Evolutionary conservation across 2,888 invertebrate species (phyloP).

Genomic region (Pharmacophagus antenor): DNA sequence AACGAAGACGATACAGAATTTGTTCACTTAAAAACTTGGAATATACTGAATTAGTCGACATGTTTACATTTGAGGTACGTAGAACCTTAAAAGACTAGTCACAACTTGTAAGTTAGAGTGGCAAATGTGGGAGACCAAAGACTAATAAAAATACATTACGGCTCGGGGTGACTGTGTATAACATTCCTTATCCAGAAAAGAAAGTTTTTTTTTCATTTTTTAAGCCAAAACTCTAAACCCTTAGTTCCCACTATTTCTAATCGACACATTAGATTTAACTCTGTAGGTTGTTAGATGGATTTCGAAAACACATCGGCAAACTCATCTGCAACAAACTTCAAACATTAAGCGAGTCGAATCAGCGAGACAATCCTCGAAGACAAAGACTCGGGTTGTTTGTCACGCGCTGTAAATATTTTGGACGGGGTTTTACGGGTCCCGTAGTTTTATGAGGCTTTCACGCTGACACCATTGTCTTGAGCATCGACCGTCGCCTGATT

Average conservation of each 20-base stretch:
- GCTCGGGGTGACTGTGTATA: no score
- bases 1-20: no score
- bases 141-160: no score
- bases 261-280: background rate
- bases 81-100: no score
- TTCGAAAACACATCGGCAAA: conserved; percentile 36
- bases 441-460: conserved; percentile 76
- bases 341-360: conserved; percentile 68
- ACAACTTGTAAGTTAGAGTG: no score
- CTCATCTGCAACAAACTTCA: conserved; percentile 54
- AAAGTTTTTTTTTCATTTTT: background rate
- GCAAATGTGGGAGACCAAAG: no score
- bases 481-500: conserved; percentile 56
- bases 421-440: conserved; percentile 66
- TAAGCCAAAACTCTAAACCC: background rate
- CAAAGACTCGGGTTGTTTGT: conserved; percentile 67
- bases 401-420: conserved; percentile 80
- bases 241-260: background rate
- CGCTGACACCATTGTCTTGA: conserved; percentile 69
- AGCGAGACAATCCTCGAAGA: conserved; percentile 67
- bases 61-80: no score
- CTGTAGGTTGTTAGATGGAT: conserved; percentile 37
- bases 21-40: no score
- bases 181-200: no score
- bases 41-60: no score